A percentile compares a stretch with the other conserved stretches of the same genome.
Evolutionary conservation across 2,888 invertebrate species (phyloP).

Genomic region (Bombylius discolor): DNA sequence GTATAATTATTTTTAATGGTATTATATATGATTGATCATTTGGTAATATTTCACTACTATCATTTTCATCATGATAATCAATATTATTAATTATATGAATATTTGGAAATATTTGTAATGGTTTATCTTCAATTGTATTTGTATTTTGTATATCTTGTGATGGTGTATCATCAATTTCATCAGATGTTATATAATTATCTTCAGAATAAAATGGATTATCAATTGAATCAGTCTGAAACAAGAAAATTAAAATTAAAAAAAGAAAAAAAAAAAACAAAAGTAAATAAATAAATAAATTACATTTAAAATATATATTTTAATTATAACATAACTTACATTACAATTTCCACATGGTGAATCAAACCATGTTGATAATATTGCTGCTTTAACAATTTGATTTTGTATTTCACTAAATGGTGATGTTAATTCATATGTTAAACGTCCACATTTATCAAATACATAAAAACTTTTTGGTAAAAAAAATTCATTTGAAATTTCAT

Average conservation of each 20-base stretch:
- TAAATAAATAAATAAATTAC: background rate
- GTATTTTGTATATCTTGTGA: background rate
- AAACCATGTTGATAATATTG: conserved; percentile 14
- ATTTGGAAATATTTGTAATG: background rate
- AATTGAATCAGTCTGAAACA: background rate
- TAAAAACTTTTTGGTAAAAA: conserved; percentile 10
- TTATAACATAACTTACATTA: background rate
- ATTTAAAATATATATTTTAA: background rate
- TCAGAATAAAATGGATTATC: background rate
- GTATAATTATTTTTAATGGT: conserved; percentile 11
- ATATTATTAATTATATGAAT: background rate
- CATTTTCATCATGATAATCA: background rate
- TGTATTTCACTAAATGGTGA: conserved; percentile 10
- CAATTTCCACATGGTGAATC: conserved; percentile 14
- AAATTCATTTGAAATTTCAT: conserved; percentile 8
- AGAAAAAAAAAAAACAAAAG: background rate
- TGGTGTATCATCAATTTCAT: background rate
- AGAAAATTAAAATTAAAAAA: background rate
- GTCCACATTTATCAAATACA: conserved; percentile 13
- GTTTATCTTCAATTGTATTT: too few relatives aligned
- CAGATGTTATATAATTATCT: background rate
- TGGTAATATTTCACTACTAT: background rate
- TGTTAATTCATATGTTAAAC: conserved; percentile 12
- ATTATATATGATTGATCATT: conserved; percentile 4
- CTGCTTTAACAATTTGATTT: conserved; percentile 13